Base-by-base conservation (phyloP, 1,140 invertebrate genomes). In the Nilaparvata lugens region DNA sequence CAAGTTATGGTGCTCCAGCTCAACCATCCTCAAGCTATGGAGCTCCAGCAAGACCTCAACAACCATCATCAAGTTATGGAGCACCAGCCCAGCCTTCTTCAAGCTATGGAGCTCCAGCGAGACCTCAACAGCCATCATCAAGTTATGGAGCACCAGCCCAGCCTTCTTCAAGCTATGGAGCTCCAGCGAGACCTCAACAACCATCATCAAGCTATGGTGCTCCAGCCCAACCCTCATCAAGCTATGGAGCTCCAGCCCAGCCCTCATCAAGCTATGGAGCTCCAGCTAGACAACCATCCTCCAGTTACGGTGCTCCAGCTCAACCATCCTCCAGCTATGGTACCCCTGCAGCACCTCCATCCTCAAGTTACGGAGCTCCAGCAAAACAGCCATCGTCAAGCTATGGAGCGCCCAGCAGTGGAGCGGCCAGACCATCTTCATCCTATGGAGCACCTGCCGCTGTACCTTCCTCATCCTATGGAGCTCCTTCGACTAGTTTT, bases 61-160 rank as follows among this genome's bases (percentile, higher is more conserved):
- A n/a, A 13, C 61, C 61, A 13, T 64, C 62, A 11, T 25, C n/a
- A 7, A 28, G 52, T 48, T 64, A 65, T 38, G 59, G 59, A 14
- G 63, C 60, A 40, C 65, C 65, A 23, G 16, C 61, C 1, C 45
- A 35, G 35, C 60, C 61, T 21, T 63, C 64, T 3, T 21, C 24
- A 9, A 62, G 62, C 40, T 66, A 66, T 40, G 62, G 62, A 11
- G 56, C 63, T 23, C 63, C 63, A 16, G 28, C 53, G n/a, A n/a
- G n/a, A n/a, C n/a, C n/a, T n/a, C n/a, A n/a, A 23, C 43, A 24
- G 14, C 16, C 45, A 19, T 48, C 45, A 7, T 24, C 18, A 11
- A 60, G 59, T 52, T 65, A 65, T 55, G 62, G 64, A 18, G 62
- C 59, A 4, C 62, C 56, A 28, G 23, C 23, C 19, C 35, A 56